Evolutionary conservation across 2,113 vertebrate species (phyloP).

Genomic region (Xiphorhynchus elegans): DNA sequence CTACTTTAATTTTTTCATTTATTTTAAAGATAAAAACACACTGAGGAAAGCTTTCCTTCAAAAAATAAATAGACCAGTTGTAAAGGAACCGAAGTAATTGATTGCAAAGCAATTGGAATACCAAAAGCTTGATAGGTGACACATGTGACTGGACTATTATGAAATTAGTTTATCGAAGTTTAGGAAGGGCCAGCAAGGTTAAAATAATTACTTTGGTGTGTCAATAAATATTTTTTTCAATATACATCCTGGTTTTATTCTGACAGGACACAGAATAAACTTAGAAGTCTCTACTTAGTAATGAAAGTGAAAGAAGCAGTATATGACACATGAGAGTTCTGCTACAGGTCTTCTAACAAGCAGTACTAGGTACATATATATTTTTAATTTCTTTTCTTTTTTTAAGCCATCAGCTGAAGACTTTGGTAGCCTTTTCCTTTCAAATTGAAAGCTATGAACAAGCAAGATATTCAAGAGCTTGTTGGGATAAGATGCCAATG

Average conservation of each 20-base stretch:
- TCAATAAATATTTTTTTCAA: background rate
- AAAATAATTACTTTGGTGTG: background rate
- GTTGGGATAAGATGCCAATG: background rate
- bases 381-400: background rate
- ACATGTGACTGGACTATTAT: background rate
- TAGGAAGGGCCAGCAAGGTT: background rate
- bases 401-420: background rate
- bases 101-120: background rate
- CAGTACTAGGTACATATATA: background rate
- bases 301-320: background rate
- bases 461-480: background rate
- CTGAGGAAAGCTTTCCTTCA: background rate
- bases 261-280: background rate
- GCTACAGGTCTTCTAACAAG: background rate
- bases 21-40: background rate
- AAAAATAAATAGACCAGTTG: background rate
- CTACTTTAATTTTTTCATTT: background rate
- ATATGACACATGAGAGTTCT: rapidly evolving
- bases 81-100: background rate
- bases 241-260: background rate
- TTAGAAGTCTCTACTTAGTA: background rate
- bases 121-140: background rate
- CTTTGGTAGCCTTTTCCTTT: background rate
- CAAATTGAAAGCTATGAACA: background rate
- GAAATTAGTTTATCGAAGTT: background rate